Evolutionary conservation across 2,888 invertebrate genomes (phyloP).

Genomic region (Mystacides longicornis): DNA sequence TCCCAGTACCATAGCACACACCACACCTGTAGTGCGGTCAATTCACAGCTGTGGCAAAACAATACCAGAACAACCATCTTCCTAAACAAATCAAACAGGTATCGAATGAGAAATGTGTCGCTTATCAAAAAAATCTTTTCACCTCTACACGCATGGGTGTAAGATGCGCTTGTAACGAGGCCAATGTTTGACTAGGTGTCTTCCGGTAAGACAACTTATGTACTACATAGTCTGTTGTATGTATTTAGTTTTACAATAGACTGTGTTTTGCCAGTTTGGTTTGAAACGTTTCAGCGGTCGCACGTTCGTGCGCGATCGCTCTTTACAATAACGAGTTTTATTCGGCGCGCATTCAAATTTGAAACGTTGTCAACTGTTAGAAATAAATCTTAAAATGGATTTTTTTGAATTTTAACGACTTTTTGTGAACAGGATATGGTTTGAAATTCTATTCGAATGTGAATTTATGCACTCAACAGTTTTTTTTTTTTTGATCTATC

Average conservation of each 20-base stretch:
- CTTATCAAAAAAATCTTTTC: slow-evolving; percentile 4
- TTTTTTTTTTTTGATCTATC: no score
- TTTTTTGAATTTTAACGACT: slow-evolving; percentile 11
- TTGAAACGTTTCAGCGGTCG: slow-evolving; percentile 6
- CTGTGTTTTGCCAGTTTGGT: slow-evolving; percentile 18
- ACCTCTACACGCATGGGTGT: not conserved
- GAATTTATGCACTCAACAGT: no score
- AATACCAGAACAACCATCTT: not conserved
- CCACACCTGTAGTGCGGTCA: slow-evolving; percentile 17
- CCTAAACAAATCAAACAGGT: not conserved
- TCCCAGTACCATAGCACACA: slow-evolving; percentile 10
- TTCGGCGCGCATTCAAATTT: not conserved
- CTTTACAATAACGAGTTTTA: slow-evolving; percentile 1
- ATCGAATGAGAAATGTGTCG: slow-evolving; percentile 2
- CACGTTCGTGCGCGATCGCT: not conserved
- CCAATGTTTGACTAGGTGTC: not conserved
- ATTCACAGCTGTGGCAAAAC: slow-evolving; percentile 20
- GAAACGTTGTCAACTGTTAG: slow-evolving; percentile 6
- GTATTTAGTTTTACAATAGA: no score
- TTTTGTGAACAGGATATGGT: not conserved
- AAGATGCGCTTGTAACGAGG: not conserved
- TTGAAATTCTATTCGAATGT: no score
- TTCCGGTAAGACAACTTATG: slow-evolving; percentile 1
- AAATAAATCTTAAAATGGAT: no score
- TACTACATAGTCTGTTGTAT: slow-evolving; percentile 1